Evolutionary conservation across 2,888 invertebrate genomes (phyloP).

Genomic region (Agrochola lota): DNA sequence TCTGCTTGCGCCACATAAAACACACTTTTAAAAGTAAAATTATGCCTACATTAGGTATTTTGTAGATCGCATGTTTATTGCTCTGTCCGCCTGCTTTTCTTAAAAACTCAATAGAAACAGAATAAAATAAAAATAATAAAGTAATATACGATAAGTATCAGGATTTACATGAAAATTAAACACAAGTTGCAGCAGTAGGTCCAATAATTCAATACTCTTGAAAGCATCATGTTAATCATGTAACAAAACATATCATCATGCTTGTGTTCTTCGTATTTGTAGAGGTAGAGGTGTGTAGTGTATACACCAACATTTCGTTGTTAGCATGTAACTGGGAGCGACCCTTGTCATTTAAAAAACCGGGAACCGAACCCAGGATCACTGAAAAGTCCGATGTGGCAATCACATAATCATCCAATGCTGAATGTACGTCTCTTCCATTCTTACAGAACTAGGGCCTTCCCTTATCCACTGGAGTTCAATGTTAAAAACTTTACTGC

Average conservation of each 20-base stretch:
- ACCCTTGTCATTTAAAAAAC: background rate
- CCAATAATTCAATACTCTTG: background rate
- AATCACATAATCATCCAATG: background rate
- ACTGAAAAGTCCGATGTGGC: background rate
- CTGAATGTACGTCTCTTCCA: background rate
- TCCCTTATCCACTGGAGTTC: background rate
- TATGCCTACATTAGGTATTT: background rate
- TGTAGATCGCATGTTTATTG: no score
- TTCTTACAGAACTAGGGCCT: background rate
- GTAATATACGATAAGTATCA: background rate
- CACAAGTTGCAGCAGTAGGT: background rate
- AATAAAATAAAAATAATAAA: background rate
- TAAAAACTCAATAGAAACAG: slow-evolving; percentile 5
- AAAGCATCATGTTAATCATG: background rate
- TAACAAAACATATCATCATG: background rate
- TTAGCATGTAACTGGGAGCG: background rate
- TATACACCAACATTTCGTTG: background rate
- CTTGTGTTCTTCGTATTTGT: no score
- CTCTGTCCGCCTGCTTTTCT: no score
- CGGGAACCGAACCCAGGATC: background rate
- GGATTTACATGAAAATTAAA: background rate
- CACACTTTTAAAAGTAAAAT: background rate
- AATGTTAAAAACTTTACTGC: background rate
- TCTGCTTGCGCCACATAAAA: background rate
- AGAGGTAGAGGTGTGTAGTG: no score